Evolutionary conservation across 2,113 vertebrate genomes (phyloP), one percentile per base, ranked within the genome.

Genomic region (Lepus europaeus): DNA sequence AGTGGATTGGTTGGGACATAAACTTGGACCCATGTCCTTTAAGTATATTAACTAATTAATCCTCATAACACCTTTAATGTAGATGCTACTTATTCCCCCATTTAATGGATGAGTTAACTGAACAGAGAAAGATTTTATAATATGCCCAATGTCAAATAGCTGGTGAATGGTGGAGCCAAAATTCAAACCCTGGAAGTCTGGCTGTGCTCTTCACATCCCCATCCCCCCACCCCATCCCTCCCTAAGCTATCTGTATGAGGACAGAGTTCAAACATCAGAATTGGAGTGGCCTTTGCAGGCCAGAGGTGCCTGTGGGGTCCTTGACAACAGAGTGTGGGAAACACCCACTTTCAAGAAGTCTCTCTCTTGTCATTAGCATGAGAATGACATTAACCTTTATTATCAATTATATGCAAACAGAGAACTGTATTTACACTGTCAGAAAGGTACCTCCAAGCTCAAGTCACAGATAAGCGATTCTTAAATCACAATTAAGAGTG

Each of bases 81-180:
- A 78, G 10, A 59, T n/a, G 70, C 22, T 33, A 63, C 53, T 36
- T 81, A 86, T 33, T 84, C 29, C 39, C 49, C n/a, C 20, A 68
- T 59, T 91, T n/a, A 69, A 77, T 31, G 13, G 5, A 74, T 83
- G 56, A 76, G 33, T 93, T 91, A 70, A 74, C 74, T 66, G 39
- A 89, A 29, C 70, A 87, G 89, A 86, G 76, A 91, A 83, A 90
- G 29, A 81, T 82, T 29, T 56, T 56, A 14, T 16, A 53, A 73
- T 2, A 33, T 63, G 29, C 13, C n/a, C 39, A 66, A 7, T 36
- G 1, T 68, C 51, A 39, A 31, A 53, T 29, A 87, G 61, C 51
- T 80, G 23, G 16, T 76, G n/a, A 85, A 36, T 1, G 2, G 20
- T 69, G 19, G 20, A 77, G 19, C 25, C 73, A 81, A 84, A 91